Evolutionary conservation across 2,113 vertebrate species (phyloP).

Genomic region (Salvator merianae): DNA sequence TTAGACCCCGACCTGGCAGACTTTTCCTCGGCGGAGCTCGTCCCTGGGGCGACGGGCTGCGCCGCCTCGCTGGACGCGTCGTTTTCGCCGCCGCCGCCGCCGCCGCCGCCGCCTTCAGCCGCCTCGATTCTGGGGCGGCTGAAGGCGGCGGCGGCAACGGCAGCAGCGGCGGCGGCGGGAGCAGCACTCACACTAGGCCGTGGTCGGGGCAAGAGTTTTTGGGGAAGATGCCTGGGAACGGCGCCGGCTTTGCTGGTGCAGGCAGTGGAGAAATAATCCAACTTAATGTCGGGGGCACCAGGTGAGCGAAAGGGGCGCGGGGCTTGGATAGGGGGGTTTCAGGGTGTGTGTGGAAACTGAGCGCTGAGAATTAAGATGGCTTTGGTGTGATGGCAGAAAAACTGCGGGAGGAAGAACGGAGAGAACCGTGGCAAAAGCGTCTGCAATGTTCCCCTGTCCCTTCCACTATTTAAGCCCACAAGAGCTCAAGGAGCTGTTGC

Average conservation of each 20-base stretch:
- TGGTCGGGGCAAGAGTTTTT: slow-evolving; percentile 33
- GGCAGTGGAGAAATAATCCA: slow-evolving; percentile 92
- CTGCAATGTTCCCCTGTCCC: not conserved
- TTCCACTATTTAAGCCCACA: not conserved
- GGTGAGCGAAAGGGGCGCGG: slow-evolving; percentile 70
- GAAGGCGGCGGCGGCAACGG: slow-evolving; percentile 35
- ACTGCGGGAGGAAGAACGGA: not conserved
- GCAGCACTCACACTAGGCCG: slow-evolving; percentile 7
- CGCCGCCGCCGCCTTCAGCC: slow-evolving; percentile 24
- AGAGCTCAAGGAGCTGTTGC: not conserved
- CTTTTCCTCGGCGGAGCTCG: not conserved
- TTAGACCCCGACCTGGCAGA: not conserved
- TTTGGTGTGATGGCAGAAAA: not conserved
- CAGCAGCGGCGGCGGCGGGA: slow-evolving; percentile 23
- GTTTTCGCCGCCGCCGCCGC: slow-evolving; percentile 12
- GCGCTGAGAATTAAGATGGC: not conserved
- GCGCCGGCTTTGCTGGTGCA: slow-evolving; percentile 73
- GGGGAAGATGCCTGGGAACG: slow-evolving; percentile 83
- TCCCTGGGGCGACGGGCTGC: not conserved
- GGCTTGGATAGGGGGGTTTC: no score
- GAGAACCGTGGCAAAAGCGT: not conserved
- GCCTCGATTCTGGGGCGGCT: slow-evolving; percentile 25
- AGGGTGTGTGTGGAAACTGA: accelerated
- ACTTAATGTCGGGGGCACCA: slow-evolving; percentile 92
- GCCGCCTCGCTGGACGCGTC: slow-evolving; percentile 15